These are phyloP conservation scores for Eremobia ochroleuca DNA, from an alignment of 2,888 invertebrate genomes.

Conservation along the genomic window DNA sequence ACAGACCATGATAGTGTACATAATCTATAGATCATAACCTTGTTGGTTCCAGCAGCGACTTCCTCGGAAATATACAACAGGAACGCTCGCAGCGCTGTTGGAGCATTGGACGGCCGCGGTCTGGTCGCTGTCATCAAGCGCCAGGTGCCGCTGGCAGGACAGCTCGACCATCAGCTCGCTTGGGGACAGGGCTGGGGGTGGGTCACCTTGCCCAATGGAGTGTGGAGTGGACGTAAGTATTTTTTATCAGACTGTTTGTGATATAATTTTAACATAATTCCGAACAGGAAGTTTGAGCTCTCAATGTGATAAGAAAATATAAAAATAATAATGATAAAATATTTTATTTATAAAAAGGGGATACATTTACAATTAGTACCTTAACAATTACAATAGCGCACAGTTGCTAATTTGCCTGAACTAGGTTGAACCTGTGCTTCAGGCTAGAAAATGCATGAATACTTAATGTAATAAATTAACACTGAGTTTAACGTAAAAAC, in stretches of 20 bases:
- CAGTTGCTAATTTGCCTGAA: no score
- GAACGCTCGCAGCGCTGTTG: constrained; percentile 78
- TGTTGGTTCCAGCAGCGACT: constrained; percentile 80
- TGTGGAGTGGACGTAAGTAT: constrained; percentile 92
- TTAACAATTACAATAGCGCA: no score
- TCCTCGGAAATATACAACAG: constrained; percentile 85
- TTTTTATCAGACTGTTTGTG: background rate
- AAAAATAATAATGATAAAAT: no score
- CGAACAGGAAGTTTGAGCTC: background rate
- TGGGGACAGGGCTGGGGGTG: constrained; percentile 96
- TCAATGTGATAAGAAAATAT: background rate
- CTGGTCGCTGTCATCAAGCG: constrained; percentile 89
- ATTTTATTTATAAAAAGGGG: no score
- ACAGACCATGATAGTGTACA: background rate
- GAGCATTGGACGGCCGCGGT: constrained; percentile 86
- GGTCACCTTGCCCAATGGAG: constrained; percentile 93
- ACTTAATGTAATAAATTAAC: no score
- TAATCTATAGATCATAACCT: constrained; percentile 31
- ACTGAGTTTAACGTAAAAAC: no score
- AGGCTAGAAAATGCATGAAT: no score
- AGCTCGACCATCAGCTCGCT: constrained; percentile 91
- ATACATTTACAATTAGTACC: no score
- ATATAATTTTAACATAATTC: background rate
- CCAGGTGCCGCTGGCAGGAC: constrained; percentile 88
- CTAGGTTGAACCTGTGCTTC: no score